Evolutionary conservation across 2,888 invertebrate species (phyloP).

Genomic region (Agrotis segetum): DNA sequence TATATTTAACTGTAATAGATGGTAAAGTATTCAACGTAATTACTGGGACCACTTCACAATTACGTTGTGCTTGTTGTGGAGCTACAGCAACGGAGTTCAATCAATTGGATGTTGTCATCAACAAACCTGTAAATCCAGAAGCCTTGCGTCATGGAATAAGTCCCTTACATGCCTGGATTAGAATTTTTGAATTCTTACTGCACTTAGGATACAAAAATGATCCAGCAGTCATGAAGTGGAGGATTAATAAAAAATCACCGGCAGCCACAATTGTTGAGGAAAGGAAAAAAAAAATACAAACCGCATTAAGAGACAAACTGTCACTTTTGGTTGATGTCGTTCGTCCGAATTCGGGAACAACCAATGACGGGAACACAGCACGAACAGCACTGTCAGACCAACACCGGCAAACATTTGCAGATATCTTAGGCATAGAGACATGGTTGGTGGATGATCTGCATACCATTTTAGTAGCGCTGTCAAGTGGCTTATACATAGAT

Average conservation of each 20-base stretch:
- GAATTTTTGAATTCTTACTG: neutral
- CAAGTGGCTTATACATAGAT: neutral
- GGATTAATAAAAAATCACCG: neutral
- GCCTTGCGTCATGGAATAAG: neutral
- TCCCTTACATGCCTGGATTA: neutral
- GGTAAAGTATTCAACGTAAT: neutral
- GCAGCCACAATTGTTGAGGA: neutral
- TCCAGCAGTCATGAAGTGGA: neutral
- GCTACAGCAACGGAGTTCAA: neutral
- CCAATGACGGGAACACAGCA: neutral
- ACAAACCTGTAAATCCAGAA: neutral
- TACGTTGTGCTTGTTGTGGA: conserved; percentile 6
- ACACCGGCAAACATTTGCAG: neutral
- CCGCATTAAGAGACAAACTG: neutral
- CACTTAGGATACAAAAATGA: conserved; percentile 5
- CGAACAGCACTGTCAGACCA: neutral
- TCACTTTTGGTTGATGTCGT: neutral
- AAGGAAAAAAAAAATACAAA: neutral
- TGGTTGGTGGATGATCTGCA: conserved; percentile 1
- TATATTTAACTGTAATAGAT: neutral
- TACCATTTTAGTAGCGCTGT: neutral
- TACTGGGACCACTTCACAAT: neutral
- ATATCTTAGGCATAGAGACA: neutral
- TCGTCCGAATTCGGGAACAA: conserved; percentile 1
- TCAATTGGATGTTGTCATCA: neutral